Conservation (phyloP, 2,113 vertebrate species). For the Oxyruncus cristatus region DNA sequence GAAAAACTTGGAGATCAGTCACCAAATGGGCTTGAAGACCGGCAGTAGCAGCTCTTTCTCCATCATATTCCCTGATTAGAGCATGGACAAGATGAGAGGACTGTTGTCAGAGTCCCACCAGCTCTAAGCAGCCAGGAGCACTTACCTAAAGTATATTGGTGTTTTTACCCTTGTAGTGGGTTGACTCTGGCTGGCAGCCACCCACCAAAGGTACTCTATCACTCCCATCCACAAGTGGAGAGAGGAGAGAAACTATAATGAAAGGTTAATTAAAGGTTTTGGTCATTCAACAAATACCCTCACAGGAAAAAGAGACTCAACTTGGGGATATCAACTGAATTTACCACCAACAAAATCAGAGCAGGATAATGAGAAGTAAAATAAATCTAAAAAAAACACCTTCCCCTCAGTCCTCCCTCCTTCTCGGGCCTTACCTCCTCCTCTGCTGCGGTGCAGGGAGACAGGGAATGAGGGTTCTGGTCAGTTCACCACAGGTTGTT, state of each 20-base stretch:
- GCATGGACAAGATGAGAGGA: not conserved
- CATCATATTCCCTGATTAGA: not conserved
- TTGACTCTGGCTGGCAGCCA: not conserved
- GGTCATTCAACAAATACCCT: not conserved
- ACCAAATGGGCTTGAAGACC: not conserved
- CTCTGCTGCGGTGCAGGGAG: not conserved
- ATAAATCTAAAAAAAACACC: not conserved
- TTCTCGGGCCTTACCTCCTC: not conserved
- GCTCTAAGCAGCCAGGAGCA: not conserved
- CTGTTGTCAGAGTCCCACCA: not conserved
- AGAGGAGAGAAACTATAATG: not conserved
- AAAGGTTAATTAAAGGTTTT: too few species aligned
- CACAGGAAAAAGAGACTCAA: not conserved
- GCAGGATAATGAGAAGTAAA: not conserved
- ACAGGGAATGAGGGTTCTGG: not conserved
- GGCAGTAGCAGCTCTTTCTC: not conserved
- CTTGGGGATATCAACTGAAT: not conserved
- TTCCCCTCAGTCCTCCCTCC: not conserved
- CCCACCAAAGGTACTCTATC: not conserved
- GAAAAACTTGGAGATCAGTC: not conserved
- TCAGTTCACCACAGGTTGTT: rapidly evolving
- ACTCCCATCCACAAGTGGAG: not conserved
- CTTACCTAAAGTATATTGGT: not conserved
- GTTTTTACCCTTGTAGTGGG: not conserved
- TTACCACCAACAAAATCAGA: not conserved